Evolutionary conservation across 2,888 invertebrate genomes (phyloP), one percentile per base, ranked within the genome.

Genomic region (Nemoura dubitans): DNA sequence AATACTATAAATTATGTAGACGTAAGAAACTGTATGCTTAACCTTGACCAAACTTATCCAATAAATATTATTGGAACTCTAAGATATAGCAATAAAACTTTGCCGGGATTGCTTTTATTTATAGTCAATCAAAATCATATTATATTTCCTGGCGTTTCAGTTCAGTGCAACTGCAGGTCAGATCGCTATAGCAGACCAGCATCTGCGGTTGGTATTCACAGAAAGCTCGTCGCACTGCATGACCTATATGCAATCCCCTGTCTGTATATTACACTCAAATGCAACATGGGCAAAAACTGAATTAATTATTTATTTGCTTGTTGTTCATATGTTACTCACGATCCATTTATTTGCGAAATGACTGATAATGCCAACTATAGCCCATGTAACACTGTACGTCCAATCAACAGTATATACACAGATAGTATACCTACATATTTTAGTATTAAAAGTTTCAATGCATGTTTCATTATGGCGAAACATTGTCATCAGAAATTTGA

Each of bases 221-320:
- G 36, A 36, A 10, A 36, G 10, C 3, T 6, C 3, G 10, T 36
- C 36, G 36, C 36, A 3, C 36, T 3, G 5, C 36, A 36, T 59
- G 59, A 59, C 59, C 59, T 59, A 59, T 2, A 59, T 59, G 59
- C 21, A 59, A 7, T 1, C 21, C 59, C 3, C 6, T 36, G 36
- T 36, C 3, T 3, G 16, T 59, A 21, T 36, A 36, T 36, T 36
- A n/a, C 36, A 36, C n/a, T 36, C 36, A 6, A 59, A 21, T 59
- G 28, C 78, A 78, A 26, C 28, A 78, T 78, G 78, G 27, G 25
- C 28, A 6, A 78, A 26, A 78, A 14, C 78, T 2, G 27, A n/a
- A 2, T 78, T 78, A 78, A 78, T 78, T 78, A 78, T 28, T 76
- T 76, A 76, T 76, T 76, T 76, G 25, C 76, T 25, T 76, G 21